A percentile compares a stretch with the other conserved stretches of the same genome.
phyloP scores from a whole-genome alignment of 2,888 invertebrate species.

The Yponomeuta plumbellus region DNA sequence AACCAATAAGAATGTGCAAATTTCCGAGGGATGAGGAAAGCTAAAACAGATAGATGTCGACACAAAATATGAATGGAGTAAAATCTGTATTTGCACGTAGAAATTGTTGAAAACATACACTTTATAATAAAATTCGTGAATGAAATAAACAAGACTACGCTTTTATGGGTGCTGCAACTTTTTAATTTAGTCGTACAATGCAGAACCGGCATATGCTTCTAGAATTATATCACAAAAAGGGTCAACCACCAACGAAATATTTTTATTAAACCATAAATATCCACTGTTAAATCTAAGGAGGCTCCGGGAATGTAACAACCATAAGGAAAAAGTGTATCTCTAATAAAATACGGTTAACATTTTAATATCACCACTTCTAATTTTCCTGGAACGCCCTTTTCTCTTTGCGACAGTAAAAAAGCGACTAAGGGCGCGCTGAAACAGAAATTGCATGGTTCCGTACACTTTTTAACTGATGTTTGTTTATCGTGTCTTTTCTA shows the following conservation, averaged over 20 bases:
- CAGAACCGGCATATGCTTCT: no score
- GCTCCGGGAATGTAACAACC: background rate
- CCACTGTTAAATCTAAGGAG: background rate
- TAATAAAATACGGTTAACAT: constrained; percentile 7
- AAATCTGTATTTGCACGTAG: no score
- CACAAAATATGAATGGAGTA: no score
- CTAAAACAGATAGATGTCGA: no score
- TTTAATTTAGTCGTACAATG: no score
- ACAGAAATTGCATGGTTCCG: background rate
- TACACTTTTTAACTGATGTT: background rate
- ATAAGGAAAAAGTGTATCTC: background rate
- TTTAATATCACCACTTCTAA: constrained; percentile 10
- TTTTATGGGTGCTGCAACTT: no score
- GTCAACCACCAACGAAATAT: background rate
- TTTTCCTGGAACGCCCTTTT: constrained; percentile 3
- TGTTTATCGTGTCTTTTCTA: background rate
- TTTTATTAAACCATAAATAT: background rate
- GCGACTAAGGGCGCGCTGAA: background rate
- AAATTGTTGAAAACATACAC: no score
- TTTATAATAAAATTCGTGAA: no score
- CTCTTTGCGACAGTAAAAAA: background rate
- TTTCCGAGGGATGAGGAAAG: no score
- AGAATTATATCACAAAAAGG: background rate
- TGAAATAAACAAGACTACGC: no score
- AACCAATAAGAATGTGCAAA: no score